A percentile compares a stretch with the other conserved stretches of the same genome.
These are phyloP conservation scores for Oenanthe melanoleuca DNA, from an alignment of 2,113 vertebrate genomes.

Conservation along the genomic window DNA sequence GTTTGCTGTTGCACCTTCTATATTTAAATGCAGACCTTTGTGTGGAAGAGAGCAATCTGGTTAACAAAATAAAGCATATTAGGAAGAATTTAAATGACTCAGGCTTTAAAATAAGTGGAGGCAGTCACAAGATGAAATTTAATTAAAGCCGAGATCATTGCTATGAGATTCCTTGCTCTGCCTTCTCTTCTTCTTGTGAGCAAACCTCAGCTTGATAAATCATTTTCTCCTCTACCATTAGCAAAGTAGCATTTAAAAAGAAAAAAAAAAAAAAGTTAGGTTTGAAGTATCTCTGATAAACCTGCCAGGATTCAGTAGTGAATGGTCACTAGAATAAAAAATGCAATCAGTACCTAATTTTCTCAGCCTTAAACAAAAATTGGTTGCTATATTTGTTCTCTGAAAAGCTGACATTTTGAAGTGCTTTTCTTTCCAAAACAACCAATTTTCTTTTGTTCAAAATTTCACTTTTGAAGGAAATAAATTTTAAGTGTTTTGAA, in stretches of 20 bases:
- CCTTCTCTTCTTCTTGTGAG: neutral
- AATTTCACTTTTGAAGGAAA: neutral
- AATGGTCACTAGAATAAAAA: neutral
- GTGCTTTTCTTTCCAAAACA: neutral
- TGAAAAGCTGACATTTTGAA: neutral
- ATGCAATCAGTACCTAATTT: neutral
- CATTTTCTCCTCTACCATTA: neutral
- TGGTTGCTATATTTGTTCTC: neutral
- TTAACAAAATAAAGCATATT: neutral
- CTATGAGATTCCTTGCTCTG: neutral
- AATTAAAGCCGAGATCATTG: conserved; percentile 19
- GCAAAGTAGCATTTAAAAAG: neutral
- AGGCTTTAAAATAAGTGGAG: neutral
- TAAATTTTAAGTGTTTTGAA: neutral
- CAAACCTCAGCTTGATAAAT: neutral
- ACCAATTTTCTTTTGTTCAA: neutral
- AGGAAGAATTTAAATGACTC: neutral
- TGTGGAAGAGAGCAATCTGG: neutral
- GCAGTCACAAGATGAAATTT: neutral
- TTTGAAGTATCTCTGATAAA: neutral
- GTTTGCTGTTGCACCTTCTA: neutral
- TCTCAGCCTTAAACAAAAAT: neutral
- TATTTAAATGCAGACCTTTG: neutral
- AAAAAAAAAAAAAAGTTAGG: neutral
- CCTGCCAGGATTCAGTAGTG: neutral